Percentiles rank a stretch among this genome's conserved stretches.
Conservation (phyloP, 2,113 vertebrate species). For the Perccottus glenii region DNA sequence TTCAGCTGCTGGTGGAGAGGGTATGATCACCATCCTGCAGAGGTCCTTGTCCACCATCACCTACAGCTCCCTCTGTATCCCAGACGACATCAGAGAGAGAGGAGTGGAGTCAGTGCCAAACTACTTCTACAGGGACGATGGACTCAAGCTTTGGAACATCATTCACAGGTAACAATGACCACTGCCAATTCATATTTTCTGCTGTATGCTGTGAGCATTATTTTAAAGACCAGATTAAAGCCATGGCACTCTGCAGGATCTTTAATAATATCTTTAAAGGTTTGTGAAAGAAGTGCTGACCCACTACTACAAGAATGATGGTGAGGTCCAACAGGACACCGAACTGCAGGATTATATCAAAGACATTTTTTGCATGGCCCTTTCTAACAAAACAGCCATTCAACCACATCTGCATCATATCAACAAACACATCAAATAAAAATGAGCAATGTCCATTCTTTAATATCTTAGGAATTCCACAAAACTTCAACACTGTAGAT, state of each 20-base stretch:
- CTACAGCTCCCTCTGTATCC: too few relatives aligned
- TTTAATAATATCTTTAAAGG: constrained; percentile 50
- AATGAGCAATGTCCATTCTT: constrained; percentile 3
- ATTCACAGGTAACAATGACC: constrained; percentile 80
- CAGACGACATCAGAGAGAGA: constrained; percentile 70
- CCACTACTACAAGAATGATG: constrained; percentile 59
- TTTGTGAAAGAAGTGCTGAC: constrained; percentile 52
- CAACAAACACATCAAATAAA: constrained; percentile 67
- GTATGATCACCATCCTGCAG: constrained; percentile 33
- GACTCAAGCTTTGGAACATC: constrained; percentile 79
- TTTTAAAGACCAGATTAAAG: too few relatives aligned
- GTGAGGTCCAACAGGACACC: constrained; percentile 52
- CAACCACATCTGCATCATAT: constrained; percentile 69
- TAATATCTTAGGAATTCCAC: constrained; percentile 58
- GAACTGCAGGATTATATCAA: constrained; percentile 78
- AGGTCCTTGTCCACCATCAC: constrained; percentile 41
- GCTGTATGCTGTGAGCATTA: too few relatives aligned
- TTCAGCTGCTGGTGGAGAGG: constrained; percentile 55
- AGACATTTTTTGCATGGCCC: constrained; percentile 81
- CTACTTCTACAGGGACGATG: constrained; percentile 84
- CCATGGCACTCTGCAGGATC: too few relatives aligned
- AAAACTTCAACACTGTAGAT: constrained; percentile 25
- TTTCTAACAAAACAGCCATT: constrained; percentile 74
- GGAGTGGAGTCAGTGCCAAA: constrained; percentile 70
- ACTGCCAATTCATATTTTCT: too few relatives aligned